phyloP scores from a whole-genome alignment of 2,113 vertebrate species.

The Beaufortia kweichowensis region DNA sequence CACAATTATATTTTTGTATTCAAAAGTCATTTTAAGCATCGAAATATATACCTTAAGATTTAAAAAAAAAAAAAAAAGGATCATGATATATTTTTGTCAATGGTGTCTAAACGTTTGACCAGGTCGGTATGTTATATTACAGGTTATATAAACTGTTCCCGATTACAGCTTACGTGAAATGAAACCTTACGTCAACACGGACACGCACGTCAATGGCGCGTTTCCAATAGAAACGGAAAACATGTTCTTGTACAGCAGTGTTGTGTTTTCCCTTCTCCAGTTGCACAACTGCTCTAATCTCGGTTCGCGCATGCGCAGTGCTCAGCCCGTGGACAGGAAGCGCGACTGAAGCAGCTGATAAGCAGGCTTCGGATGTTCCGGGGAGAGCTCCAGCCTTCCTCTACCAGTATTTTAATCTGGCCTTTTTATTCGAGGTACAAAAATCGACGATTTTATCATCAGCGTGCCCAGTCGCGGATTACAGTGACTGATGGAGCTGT shows the following conservation, averaged over 20 bases:
- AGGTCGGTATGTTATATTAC: too few species aligned
- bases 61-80: too few species aligned
- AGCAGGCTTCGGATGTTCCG: slow-evolving; percentile 42
- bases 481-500: background rate
- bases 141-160: background rate
- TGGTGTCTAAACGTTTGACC: too few species aligned
- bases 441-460: background rate
- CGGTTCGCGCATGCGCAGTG: slow-evolving; percentile 39
- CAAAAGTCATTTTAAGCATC: too few species aligned
- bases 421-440: background rate
- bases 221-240: slow-evolving; percentile 19
- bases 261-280: slow-evolving; percentile 24
- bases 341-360: slow-evolving; percentile 57
- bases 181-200: background rate
- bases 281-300: slow-evolving; percentile 32
- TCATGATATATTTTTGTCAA: too few species aligned
- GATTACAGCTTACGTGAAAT: background rate
- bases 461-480: background rate
- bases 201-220: background rate
- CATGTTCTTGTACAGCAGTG: background rate
- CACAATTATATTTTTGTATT: too few species aligned
- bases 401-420: background rate
- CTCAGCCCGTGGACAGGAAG: slow-evolving; percentile 49
- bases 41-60: too few species aligned
- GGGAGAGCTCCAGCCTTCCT: slow-evolving; percentile 18